phyloP scores from a whole-genome alignment of 2,113 vertebrate genomes.

The Scolopax mira region DNA sequence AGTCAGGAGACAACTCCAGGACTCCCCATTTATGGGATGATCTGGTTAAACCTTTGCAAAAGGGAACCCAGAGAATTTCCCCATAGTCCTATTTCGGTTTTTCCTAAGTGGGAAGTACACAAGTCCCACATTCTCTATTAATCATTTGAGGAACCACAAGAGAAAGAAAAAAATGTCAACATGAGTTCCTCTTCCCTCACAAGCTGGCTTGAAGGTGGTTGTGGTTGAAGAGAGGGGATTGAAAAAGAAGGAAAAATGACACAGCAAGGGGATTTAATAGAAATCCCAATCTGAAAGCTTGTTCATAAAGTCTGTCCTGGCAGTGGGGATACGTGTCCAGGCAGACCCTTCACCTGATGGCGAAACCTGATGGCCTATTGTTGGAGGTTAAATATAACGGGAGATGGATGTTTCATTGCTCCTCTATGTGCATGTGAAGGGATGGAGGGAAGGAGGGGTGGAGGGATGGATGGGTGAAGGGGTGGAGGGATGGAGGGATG shows the following conservation, averaged over 20 bases:
- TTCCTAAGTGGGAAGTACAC: slow-evolving; percentile 9
- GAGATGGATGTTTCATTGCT: neutral
- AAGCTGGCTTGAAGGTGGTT: neutral
- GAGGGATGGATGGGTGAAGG: neutral
- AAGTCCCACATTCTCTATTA: slow-evolving; percentile 33
- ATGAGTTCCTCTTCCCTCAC: slow-evolving; percentile 15
- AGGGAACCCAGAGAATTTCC: slow-evolving; percentile 21
- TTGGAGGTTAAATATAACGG: neutral
- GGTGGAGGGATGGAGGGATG: neutral
- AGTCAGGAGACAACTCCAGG: neutral
- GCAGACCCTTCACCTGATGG: neutral
- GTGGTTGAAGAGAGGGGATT: neutral
- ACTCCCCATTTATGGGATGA: neutral
- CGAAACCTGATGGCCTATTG: neutral
- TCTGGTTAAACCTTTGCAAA: neutral
- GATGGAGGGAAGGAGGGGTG: no score
- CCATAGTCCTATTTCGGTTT: neutral
- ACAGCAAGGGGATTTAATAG: neutral
- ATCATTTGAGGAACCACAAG: slow-evolving; percentile 46
- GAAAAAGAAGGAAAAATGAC: neutral
- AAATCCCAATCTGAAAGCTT: neutral
- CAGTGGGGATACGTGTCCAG: neutral
- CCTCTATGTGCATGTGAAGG: neutral
- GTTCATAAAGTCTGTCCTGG: neutral
- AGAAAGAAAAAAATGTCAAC: slow-evolving; percentile 28